Base-by-base conservation (phyloP, 2,888 invertebrate species). In the Rhagophthalmus giganteus region DNA sequence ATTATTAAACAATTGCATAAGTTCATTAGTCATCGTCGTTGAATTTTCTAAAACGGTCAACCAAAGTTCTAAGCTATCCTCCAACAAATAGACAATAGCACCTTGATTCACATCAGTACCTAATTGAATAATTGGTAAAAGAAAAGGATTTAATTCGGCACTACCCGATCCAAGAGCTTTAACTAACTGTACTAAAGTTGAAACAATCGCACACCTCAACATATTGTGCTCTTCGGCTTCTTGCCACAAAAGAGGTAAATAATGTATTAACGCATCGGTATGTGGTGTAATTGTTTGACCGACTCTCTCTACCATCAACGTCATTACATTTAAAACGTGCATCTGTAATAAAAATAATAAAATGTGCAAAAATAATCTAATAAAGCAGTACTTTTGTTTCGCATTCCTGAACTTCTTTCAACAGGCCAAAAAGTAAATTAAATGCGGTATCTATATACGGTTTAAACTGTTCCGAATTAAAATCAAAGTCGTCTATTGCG, bases 51-150 rank as follows among this genome's bases (percentile, higher is more conserved):
- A 77, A 11, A 93, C 82, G 0, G 88, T 87, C 41, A 87, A 79
- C 94, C 96, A 96, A 49, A 97, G 78, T 60, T 93, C 90, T 26
- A 96, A 76, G 1, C 94, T 94, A 70, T 97, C 96, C 74, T 95
- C 95, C 60, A 94, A 76, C 39, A 96, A 79, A 73, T 96, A 96
- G 40, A 96, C 88, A 71, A 94, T 90, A 0, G 88, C 83, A 42
- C 86, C 83, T 42, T 54, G 54, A 13, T 41, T 50, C 0, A 50
- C 38, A 39, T 54, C 54, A 5, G 54, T 54, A n/a, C 54, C 54
- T 4, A 54, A 33, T 11, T 46, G 45, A 27, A 54, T 54, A 20
- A 54, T 54, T 5, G 72, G 80, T 51, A 86, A 74, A 11, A 87
- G 77, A 77, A 87, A 86, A 4, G 82, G 82, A 10, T 81, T 79